Evolutionary conservation across 2,113 vertebrate genomes (phyloP).

Genomic region (Sturnus vulgaris): DNA sequence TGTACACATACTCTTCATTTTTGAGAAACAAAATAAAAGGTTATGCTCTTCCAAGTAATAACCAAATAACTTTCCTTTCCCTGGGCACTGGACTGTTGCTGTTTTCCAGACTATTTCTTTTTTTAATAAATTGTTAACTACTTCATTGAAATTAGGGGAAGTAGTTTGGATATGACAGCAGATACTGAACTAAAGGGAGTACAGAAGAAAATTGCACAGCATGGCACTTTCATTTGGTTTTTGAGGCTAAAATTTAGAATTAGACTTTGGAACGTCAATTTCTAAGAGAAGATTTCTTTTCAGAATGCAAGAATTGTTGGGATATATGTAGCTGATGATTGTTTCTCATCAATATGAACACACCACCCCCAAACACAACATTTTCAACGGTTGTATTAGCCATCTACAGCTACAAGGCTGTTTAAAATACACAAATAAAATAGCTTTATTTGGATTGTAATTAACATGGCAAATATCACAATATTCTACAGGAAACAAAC

Average conservation of each 20-base stretch:
- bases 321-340: background rate
- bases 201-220: background rate
- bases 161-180: background rate
- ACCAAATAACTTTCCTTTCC: slow-evolving; percentile 8
- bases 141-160: background rate
- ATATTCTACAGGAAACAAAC: slow-evolving; percentile 59
- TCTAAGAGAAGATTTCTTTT: background rate
- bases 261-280: background rate
- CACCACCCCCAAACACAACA: background rate
- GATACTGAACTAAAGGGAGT: background rate
- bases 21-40: slow-evolving; percentile 12
- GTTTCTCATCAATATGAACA: slow-evolving; percentile 2
- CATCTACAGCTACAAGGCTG: slow-evolving; percentile 20
- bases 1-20: background rate
- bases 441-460: slow-evolving; percentile 66
- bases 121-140: background rate
- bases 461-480: slow-evolving; percentile 61
- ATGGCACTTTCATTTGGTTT: background rate
- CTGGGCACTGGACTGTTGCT: background rate
- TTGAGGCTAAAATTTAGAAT: background rate
- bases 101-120: background rate
- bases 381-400: slow-evolving; percentile 46
- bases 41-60: background rate
- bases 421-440: slow-evolving; percentile 57
- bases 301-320: background rate